Conservation (phyloP, 1,140 invertebrate species). For the Telenomus remus region DNA sequence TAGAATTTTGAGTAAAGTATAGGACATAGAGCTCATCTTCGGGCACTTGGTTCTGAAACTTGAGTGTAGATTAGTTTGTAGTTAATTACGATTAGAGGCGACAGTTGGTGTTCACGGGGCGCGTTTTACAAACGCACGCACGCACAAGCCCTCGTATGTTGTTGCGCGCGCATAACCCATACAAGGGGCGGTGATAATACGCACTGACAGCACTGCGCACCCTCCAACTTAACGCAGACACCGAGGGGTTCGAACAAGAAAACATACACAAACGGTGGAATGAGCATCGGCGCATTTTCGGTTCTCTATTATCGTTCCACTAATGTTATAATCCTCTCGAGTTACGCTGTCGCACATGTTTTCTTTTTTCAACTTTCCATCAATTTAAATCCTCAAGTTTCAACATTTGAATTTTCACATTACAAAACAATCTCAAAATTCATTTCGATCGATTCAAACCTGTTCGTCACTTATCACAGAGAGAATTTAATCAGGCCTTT, state of each 20-base stretch:
- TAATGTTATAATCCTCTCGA: slow-evolving; percentile 76
- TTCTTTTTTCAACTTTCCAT: slow-evolving; percentile 15
- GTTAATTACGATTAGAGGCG: slow-evolving; percentile 71
- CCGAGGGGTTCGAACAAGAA: slow-evolving; percentile 44
- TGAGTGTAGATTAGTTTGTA: slow-evolving; percentile 62
- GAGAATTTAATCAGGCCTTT: slow-evolving; percentile 50
- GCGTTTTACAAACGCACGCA: slow-evolving; percentile 19
- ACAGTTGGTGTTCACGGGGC: slow-evolving; percentile 67
- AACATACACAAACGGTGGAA: slow-evolving; percentile 53
- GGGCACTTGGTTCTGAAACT: slow-evolving; percentile 7
- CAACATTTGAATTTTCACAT: too few species aligned
- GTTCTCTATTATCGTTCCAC: slow-evolving; percentile 59
- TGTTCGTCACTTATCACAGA: slow-evolving; percentile 37
- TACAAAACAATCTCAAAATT: too few species aligned
- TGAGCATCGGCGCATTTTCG: slow-evolving; percentile 45
- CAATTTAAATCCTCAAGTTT: too few species aligned
- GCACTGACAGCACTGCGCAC: slow-evolving; percentile 70
- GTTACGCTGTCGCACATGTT: slow-evolving; percentile 73
- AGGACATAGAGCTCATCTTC: slow-evolving; percentile 11
- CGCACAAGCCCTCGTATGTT: slow-evolving; percentile 12
- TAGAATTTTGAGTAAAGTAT: too few species aligned
- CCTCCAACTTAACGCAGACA: slow-evolving; percentile 55
- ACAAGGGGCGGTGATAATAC: slow-evolving; percentile 69
- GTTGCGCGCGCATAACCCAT: slow-evolving; percentile 31
- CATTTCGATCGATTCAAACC: slow-evolving; percentile 5